These are phyloP conservation scores for Drosophila azteca DNA, from an alignment of 1,140 invertebrate species.

Conservation along the genomic window DNA sequence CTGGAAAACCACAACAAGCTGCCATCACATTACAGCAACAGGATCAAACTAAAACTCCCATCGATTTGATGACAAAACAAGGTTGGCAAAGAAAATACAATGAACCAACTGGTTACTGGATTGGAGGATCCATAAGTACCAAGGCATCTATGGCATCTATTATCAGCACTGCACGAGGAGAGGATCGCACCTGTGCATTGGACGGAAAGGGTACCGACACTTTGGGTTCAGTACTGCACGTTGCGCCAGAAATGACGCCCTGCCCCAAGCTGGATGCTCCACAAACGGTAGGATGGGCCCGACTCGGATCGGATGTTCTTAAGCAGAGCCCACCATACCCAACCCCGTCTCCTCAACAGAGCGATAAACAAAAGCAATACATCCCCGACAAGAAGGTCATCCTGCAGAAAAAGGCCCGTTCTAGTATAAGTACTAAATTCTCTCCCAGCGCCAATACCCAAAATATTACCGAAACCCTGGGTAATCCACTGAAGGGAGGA, in stretches of 20 bases:
- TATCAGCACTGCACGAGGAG: neutral
- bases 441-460: neutral
- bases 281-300: slow-evolving; percentile 9
- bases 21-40: too few species aligned
- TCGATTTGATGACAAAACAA: too few species aligned
- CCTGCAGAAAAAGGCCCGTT: neutral
- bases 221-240: slow-evolving; percentile 95
- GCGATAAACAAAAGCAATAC: slow-evolving; percentile 87
- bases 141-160: too few species aligned
- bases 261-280: too few species aligned
- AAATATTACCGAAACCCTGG: too few species aligned
- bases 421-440: too few species aligned
- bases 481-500: slow-evolving; percentile 81
- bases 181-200: slow-evolving; percentile 94
- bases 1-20: too few species aligned
- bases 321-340: too few species aligned
- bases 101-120: neutral
- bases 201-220: slow-evolving; percentile 96
- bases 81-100: too few species aligned
- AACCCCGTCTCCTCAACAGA: too few species aligned
- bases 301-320: too few species aligned
- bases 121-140: neutral
- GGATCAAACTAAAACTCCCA: too few species aligned
- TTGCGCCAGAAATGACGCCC: slow-evolving; percentile 45
- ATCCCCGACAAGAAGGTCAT: slow-evolving; percentile 95